phyloP scores from a whole-genome alignment of 2,888 invertebrate genomes.

The Antheraea yamamai region DNA sequence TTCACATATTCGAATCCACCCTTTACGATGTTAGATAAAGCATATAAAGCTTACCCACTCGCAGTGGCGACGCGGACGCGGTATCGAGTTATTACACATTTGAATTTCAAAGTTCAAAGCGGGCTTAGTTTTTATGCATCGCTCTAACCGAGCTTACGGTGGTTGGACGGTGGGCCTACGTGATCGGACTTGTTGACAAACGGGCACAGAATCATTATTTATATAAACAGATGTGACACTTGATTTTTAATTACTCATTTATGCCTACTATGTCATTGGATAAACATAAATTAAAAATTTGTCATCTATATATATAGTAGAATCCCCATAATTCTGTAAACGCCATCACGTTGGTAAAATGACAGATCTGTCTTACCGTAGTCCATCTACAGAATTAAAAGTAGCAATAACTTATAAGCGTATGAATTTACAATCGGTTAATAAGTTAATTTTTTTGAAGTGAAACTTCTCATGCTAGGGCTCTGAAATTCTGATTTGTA shows the following conservation, averaged over 20 bases:
- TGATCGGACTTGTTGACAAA: conserved; percentile 68
- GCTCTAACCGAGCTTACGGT: conserved; percentile 78
- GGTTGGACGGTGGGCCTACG: conserved; percentile 67
- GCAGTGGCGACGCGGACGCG: conserved; percentile 25
- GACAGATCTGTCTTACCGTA: no score
- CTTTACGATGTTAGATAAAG: conserved; percentile 15
- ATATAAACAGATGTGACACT: conserved; percentile 25
- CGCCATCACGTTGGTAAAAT: no score
- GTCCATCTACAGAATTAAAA: no score
- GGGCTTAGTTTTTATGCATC: conserved; percentile 79
- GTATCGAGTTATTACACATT: conserved; percentile 69
- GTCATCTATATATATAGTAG: no score
- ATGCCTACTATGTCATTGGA: no score
- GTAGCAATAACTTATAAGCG: no score
- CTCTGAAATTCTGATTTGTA: no score
- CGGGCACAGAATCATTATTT: conserved; percentile 47
- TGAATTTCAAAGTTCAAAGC: conserved; percentile 79
- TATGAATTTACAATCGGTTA: no score
- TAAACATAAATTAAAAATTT: no score
- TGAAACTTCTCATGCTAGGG: no score
- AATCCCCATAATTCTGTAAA: no score
- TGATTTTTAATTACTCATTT: not conserved
- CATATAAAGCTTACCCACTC: not conserved
- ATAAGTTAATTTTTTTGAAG: no score
- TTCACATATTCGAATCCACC: conserved; percentile 16